phyloP scores from a whole-genome alignment of 2,888 invertebrate genomes.

The Eupithecia subfuscata region DNA sequence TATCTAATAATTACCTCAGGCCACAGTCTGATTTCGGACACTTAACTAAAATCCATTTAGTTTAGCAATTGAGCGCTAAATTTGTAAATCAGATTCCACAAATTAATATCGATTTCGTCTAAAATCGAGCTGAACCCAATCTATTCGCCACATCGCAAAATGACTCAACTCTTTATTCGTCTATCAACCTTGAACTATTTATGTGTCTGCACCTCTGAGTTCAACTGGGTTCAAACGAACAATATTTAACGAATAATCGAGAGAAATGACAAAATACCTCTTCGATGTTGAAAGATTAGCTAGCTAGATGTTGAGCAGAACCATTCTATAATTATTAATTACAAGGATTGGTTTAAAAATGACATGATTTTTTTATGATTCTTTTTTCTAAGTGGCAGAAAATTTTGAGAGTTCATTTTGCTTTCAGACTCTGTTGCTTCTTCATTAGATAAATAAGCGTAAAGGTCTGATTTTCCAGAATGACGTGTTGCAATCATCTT shows the following conservation, averaged over 20 bases:
- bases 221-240: conserved; percentile 41
- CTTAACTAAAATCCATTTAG: background rate
- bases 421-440: background rate
- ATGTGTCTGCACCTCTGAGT: conserved; percentile 44
- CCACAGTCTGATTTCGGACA: background rate
- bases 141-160: conserved; percentile 23
- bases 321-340: background rate
- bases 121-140: conserved; percentile 25
- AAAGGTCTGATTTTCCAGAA: background rate
- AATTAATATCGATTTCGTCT: conserved; percentile 25
- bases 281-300: background rate
- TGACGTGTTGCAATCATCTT: background rate
- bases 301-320: too few species aligned
- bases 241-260: conserved; percentile 25
- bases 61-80: background rate
- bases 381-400: background rate
- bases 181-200: conserved; percentile 47
- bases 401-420: background rate
- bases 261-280: background rate
- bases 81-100: background rate
- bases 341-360: too few species aligned
- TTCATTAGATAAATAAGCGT: background rate
- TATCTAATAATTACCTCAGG: background rate
- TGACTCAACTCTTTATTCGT: conserved; percentile 42
- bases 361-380: too few species aligned